Base-by-base conservation (phyloP, 2,888 invertebrate genomes). In the Mesoligia furuncula region DNA sequence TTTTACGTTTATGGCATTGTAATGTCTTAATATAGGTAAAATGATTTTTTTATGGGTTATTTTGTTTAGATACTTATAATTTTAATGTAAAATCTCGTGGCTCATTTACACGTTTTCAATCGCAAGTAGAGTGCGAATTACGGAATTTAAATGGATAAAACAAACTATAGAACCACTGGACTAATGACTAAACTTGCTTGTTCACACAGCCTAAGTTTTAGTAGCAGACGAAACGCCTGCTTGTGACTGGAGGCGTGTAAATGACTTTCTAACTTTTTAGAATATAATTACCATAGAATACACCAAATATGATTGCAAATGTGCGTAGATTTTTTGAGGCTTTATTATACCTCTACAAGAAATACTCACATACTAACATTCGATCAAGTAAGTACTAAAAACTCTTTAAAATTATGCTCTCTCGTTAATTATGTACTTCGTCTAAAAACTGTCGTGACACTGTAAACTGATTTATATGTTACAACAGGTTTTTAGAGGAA, bases 241-340 rank as follows among this genome's bases (percentile, higher is more conserved):
- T 27, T 8, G 39, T 24, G 27, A 64, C 73, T 64, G 42, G 68
- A 64, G 24, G n/a, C 64, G 9, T 36, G 51, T 59, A 64, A 74
- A 75, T 75, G 31, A 51, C 8, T 5, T 62, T n/a, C 1, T 39
- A 48, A 0, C 2, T 15, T 24, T 15, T 31, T 59, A 80, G 17
- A 31, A 75, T 75, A 27, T 36, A 65, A 36, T 9, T 59, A 57
- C 0, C 20, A 17, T 39, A 27, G 2, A 57, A 54, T 13, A 66
- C 7, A 71, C 48, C 61, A 75, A 70, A 80, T 67, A 75, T 75
- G n/a, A 17, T 54, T 11, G 24, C 15, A 39, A 54, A 61, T 13
- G 6, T 51, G 5, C 15, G 11, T 36, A 36, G 3, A 42, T 42
- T n/a, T n/a, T n/a, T n/a, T n/a, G n/a, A n/a, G n/a, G n/a, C n/a